Percentiles rank a stretch among this genome's conserved stretches.
These are phyloP conservation scores for Anabas testudineus DNA, from an alignment of 2,797 vertebrate species.

Conservation along the genomic window DNA sequence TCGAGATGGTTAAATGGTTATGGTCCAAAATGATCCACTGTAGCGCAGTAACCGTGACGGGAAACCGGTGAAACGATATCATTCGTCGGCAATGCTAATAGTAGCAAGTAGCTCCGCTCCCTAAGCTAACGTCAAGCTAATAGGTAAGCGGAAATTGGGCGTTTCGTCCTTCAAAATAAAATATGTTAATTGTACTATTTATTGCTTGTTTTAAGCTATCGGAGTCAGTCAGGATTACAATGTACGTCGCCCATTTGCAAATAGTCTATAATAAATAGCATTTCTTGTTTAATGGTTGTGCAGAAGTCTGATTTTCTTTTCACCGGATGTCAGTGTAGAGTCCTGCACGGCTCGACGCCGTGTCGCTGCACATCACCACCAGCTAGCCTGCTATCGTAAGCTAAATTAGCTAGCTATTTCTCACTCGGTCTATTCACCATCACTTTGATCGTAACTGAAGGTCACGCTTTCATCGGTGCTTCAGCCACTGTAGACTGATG, in stretches of 20 bases:
- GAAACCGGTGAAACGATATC: constrained; percentile 20
- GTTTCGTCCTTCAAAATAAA: constrained; percentile 37
- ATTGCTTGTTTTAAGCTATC: rapidly evolving
- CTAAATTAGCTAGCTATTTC: constrained; percentile 72
- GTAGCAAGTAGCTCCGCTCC: constrained; percentile 68
- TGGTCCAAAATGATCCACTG: background rate
- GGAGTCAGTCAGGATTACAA: rapidly evolving
- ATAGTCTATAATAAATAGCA: rapidly evolving
- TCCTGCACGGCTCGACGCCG: constrained; percentile 10
- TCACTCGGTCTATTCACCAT: constrained; percentile 65
- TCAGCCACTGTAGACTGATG: background rate
- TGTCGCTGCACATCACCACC: constrained; percentile 19
- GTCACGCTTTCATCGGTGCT: constrained; percentile 49
- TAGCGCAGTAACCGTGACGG: background rate
- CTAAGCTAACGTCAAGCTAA: constrained; percentile 45
- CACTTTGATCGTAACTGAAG: constrained; percentile 67
- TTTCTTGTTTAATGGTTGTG: background rate
- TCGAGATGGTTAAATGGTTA: rapidly evolving
- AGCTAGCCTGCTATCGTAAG: constrained; percentile 58
- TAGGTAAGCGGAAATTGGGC: constrained; percentile 17
- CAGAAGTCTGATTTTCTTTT: constrained; percentile 6
- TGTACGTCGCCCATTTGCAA: rapidly evolving
- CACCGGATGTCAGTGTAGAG: constrained; percentile 58
- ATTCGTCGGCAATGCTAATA: constrained; percentile 52
- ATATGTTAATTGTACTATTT: rapidly evolving